Base-by-base conservation (phyloP, 2,888 invertebrate genomes). In the Sclerodermus sp. region DNA sequence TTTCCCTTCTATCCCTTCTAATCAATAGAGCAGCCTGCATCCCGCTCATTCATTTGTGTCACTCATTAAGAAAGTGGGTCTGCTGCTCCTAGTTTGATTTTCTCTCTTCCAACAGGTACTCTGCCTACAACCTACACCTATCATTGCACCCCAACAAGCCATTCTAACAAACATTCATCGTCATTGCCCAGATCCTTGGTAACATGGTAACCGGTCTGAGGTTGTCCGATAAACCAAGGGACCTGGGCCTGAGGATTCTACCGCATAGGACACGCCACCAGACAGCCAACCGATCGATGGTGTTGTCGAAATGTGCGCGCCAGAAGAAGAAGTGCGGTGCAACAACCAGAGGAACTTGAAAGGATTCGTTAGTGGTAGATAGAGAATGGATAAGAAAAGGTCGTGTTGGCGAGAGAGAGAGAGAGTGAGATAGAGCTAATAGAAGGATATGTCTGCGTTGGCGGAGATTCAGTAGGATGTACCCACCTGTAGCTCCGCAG, bases 1-100 rank as follows among this genome's bases (percentile, higher is more conserved):
- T 90, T 85, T 91, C 91, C 82, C 90, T 86, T 85, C 91, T 88
- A 83, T 91, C 91, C 82, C 90, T 86, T 85, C 91, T 88, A 83
- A 92, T 87, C 85, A 91, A 90, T 84, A 92, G 87, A 84, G 92
- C 92, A 84, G 92, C 92, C 87, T 92, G 92, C 91, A 92, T 92
- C 79, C 87, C 87, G 84, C 86, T 87, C 82, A 72, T 75, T 77
- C 75, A 78, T 76, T 75, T 68, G 58, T 64, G 62, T 67, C 67
- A 73, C 69, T 58, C 67, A 63, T 60, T 62, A 12, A 23, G 23
- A 23, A 23, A 23, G 50, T 60, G 58, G 15, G 38, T 15, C 38
- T 17, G 38, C 38, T 18, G 29, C 12, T 41, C 41, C 34, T 12
- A 34, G 3, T 13, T 34, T 12, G 49, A 36, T 18, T 36, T 38